Conservation (phyloP, 2,888 invertebrate genomes). For the Steinernema hermaphroditum region DNA sequence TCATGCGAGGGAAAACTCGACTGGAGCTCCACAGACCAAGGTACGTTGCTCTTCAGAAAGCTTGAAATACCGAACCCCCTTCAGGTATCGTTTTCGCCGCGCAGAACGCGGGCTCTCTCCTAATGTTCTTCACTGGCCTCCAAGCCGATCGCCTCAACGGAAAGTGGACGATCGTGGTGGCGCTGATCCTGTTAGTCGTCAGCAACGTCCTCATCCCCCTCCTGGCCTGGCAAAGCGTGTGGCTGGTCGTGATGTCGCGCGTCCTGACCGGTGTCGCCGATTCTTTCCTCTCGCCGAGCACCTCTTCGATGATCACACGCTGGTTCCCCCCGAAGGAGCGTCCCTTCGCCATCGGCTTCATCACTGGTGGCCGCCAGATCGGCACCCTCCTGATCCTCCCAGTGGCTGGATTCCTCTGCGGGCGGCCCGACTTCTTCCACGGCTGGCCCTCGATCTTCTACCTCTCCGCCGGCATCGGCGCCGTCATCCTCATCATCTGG, state of each 20-base stretch:
- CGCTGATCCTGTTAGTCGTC: conserved; percentile 53
- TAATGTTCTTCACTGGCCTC: conserved; percentile 60
- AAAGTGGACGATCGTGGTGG: conserved; percentile 61
- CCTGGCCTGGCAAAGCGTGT: conserved; percentile 53
- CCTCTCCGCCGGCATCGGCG: conserved; percentile 55
- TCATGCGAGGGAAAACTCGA: conserved; percentile 52
- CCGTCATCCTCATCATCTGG: conserved; percentile 59
- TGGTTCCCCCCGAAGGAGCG: conserved; percentile 65
- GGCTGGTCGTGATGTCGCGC: conserved; percentile 52
- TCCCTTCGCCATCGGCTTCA: conserved; percentile 63
- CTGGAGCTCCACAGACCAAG: conserved; percentile 60
- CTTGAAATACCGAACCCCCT: conserved; percentile 18
- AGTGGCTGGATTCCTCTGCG: conserved; percentile 58
- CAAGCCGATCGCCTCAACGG: conserved; percentile 62
- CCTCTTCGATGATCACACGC: conserved; percentile 57
- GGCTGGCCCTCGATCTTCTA: conserved; percentile 64
- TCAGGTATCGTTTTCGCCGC: conserved; percentile 63
- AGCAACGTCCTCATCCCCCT: conserved; percentile 58
- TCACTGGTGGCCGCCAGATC: conserved; percentile 64
- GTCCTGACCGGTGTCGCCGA: conserved; percentile 59
- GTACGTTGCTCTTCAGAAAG: conserved; percentile 36
- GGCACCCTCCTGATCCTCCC: conserved; percentile 62
- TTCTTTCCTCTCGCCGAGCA: conserved; percentile 55
- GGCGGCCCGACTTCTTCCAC: conserved; percentile 42
- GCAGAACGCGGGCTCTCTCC: conserved; percentile 62